A percentile compares a stretch with the other conserved stretches of the same genome.
These are phyloP conservation scores for Gyps fulvus DNA, from an alignment of 2,113 vertebrate genomes.

Conservation along the genomic window DNA sequence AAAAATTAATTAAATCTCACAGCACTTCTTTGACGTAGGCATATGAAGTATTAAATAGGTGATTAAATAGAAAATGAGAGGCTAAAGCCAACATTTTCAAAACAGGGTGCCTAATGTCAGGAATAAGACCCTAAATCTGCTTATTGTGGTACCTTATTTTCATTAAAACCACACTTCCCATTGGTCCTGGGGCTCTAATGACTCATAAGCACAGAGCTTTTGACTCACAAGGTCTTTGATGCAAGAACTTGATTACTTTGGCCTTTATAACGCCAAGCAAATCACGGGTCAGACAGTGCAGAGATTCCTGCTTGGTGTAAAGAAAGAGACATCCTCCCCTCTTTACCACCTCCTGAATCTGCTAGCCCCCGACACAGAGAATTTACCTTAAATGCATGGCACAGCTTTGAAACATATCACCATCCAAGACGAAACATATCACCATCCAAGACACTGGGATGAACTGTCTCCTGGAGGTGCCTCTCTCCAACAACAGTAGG, in stretches of 20 bases:
- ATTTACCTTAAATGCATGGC: rapidly evolving
- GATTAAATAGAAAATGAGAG: not conserved
- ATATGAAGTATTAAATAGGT: conserved; percentile 1
- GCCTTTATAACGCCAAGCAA: not conserved
- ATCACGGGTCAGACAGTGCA: not conserved
- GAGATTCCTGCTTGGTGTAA: not conserved
- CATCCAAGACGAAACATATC: not conserved
- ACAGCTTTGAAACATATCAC: not conserved
- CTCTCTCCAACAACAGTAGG: not conserved
- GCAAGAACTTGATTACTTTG: not conserved
- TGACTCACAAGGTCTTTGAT: not conserved
- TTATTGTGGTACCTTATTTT: not conserved
- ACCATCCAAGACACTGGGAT: not conserved
- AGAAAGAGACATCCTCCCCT: not conserved
- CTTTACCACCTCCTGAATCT: not conserved
- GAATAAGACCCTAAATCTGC: not conserved
- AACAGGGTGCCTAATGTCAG: not conserved
- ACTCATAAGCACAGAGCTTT: not conserved
- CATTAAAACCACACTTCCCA: not conserved
- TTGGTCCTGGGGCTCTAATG: not conserved
- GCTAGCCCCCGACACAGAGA: not conserved
- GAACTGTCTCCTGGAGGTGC: not conserved
- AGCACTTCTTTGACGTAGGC: not conserved
- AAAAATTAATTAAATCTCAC: conserved; percentile 42
- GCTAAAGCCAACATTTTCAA: not conserved